phyloP scores from a whole-genome alignment of 2,888 invertebrate species.

The Agrochola lychnidis region DNA sequence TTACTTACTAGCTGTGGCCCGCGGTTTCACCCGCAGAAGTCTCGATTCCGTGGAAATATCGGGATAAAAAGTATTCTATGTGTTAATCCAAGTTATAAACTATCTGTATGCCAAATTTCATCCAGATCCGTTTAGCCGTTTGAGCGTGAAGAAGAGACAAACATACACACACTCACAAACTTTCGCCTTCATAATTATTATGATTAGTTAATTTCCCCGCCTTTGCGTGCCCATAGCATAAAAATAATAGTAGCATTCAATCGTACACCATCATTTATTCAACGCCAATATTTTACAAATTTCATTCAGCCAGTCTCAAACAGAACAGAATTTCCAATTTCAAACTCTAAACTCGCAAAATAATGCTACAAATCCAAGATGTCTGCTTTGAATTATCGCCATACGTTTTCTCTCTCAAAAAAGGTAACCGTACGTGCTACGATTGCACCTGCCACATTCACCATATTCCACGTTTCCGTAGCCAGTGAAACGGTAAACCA shows the following conservation, averaged over 20 bases:
- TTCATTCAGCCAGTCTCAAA: constrained; percentile 11
- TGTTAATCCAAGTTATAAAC: too few species aligned
- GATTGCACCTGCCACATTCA: constrained; percentile 52
- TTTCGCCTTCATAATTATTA: too few species aligned
- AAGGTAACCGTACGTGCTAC: constrained; percentile 34
- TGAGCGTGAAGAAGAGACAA: too few species aligned
- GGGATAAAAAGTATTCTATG: too few species aligned
- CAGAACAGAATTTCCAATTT: constrained; percentile 33
- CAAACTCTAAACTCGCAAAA: constrained; percentile 39
- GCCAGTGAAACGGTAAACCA: constrained; percentile 46
- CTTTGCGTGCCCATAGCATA: too few species aligned
- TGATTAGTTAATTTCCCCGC: neutral
- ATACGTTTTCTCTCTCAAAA: constrained; percentile 39
- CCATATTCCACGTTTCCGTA: constrained; percentile 46
- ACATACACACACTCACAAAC: too few species aligned
- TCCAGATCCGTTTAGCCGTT: too few species aligned
- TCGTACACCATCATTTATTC: neutral
- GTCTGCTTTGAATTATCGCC: constrained; percentile 48
- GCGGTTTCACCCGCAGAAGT: too few species aligned
- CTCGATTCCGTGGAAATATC: too few species aligned
- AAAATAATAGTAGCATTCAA: neutral
- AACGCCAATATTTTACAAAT: constrained; percentile 6
- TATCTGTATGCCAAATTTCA: too few species aligned
- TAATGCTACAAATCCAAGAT: constrained; percentile 50
- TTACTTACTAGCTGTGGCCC: too few species aligned